phyloP scores from a whole-genome alignment of 2,888 invertebrate species.

The Ptychoptera contaminata region DNA sequence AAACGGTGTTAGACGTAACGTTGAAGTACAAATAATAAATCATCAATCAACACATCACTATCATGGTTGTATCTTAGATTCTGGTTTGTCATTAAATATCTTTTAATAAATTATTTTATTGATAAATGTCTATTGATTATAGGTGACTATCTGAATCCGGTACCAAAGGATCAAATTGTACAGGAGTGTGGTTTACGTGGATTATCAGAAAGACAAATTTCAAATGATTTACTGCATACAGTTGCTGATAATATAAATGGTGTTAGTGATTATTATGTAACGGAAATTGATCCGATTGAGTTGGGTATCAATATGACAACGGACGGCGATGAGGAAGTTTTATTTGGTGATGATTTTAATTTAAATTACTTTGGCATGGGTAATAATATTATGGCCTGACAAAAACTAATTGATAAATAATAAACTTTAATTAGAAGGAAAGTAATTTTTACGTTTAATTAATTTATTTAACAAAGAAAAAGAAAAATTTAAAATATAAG shows the following conservation, averaged over 20 bases:
- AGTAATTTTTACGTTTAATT: no score
- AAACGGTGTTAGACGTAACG: constrained; percentile 40
- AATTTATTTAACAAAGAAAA: no score
- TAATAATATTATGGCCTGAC: constrained; percentile 31
- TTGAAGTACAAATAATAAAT: constrained; percentile 40
- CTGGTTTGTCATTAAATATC: constrained; percentile 17
- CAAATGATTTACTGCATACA: constrained; percentile 3
- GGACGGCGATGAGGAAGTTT: constrained; percentile 25
- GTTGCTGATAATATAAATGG: no score
- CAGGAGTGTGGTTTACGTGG: constrained; percentile 56
- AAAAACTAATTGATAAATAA: constrained; percentile 4
- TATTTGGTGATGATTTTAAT: constrained; percentile 31
- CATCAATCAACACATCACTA: constrained; percentile 12
- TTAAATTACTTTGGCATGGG: constrained; percentile 30
- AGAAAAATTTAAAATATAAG: no score
- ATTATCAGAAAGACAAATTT: constrained; percentile 25
- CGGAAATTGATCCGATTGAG: constrained; percentile 31
- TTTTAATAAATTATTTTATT: background rate
- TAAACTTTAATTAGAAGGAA: no score
- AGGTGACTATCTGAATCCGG: constrained; percentile 48
- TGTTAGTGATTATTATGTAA: constrained; percentile 21
- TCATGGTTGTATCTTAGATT: constrained; percentile 26
- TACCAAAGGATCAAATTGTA: constrained; percentile 63
- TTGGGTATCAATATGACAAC: constrained; percentile 27
- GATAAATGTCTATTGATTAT: constrained; percentile 9